Evolutionary conservation across 92 coral and sea anemone genomes (phyloP), one percentile per base, ranked within the genome.

Genomic region (Pocillopora meandrina): DNA sequence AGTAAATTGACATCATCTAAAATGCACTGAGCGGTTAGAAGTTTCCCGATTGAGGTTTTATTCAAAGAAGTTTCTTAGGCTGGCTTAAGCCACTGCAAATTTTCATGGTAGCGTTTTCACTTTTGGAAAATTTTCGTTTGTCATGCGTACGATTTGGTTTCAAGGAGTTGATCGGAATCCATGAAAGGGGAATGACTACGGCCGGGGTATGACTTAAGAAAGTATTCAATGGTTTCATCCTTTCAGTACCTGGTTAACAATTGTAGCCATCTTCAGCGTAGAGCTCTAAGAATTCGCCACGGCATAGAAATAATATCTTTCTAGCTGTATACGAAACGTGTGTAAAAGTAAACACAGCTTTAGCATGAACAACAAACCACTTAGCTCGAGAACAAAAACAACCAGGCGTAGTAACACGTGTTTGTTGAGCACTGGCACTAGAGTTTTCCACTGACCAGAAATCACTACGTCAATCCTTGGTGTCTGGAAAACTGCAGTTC

Each of bases 201-300:
- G 31, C 1, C 31, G 33, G 34, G 15, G 5, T 19, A 20, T 21
- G 12, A 3, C 72, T 67, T 31, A n/a, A 36, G 14, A 9, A n/a
- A 9, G 20, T 31, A 73, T 12, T 12, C 77, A 34, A 42, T 36
- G 49, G 34, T 21, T 9, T 47, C 31, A n/a, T 12, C 47, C 36
- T 73, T 16, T 47, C 52, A 52, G 19, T 80, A 87, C 93, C 93
- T 90, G 93, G 63, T 85, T 47, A 8, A 87, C 93, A 58, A 90
- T 90, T 18, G 91, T 90, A 57, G 93, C 15, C 91, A 88, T 87
- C 73, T 76, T 90, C 67, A 42, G 52, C 8, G 52, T 42, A 42
- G 52, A 42, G 52, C 4, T 7, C 52, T 42, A 42, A 7, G 52
- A 42, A 42, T 42, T 42, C 52, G 52, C 52, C 52, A 42, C 5